These are phyloP conservation scores for Tetranychus truncatus DNA, from an alignment of 2,888 invertebrate genomes.

Conservation along the genomic window DNA sequence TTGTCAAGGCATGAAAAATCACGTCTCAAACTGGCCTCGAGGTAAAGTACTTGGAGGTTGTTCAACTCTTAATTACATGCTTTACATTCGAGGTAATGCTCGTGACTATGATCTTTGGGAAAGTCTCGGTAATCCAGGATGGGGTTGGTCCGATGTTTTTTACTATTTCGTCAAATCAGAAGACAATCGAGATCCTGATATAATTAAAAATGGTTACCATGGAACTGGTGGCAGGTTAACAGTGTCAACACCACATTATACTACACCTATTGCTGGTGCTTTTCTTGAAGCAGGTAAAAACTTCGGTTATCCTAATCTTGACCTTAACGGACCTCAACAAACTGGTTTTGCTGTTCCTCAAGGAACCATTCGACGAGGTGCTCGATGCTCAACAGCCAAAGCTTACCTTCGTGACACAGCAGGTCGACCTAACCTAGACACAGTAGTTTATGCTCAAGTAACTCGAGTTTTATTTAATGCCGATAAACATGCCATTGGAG, in stretches of 20 bases:
- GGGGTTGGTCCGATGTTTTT: conserved; percentile 40
- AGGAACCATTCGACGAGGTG: conserved; percentile 30
- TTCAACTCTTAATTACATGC: conserved; percentile 71
- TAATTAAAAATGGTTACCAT: conserved; percentile 25
- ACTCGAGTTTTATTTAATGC: conserved; percentile 43
- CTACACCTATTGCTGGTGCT: conserved; percentile 26
- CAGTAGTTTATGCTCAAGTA: conserved; percentile 36
- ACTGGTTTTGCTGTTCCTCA: conserved; percentile 28
- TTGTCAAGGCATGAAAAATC: conserved; percentile 26
- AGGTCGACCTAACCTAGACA: conserved; percentile 44
- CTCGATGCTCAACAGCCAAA: conserved; percentile 30
- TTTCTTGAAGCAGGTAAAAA: conserved; percentile 26
- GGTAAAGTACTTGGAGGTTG: conserved; percentile 78
- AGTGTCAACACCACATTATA: conserved; percentile 26
- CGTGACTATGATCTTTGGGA: conserved; percentile 76
- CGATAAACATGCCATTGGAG: conserved; percentile 47
- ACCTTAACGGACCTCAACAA: conserved; percentile 27
- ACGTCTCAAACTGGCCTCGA: conserved; percentile 48
- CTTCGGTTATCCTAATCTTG: conserved; percentile 27
- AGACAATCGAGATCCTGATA: conserved; percentile 27
- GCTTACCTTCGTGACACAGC: conserved; percentile 30
- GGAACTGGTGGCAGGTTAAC: conserved; percentile 25
- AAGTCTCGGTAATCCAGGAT: conserved; percentile 61
- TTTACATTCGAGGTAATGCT: conserved; percentile 69
- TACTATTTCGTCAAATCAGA: conserved; percentile 28